These are phyloP conservation scores for Pogonophryne albipinna DNA, from an alignment of 2,797 vertebrate genomes.

Conservation along the genomic window DNA sequence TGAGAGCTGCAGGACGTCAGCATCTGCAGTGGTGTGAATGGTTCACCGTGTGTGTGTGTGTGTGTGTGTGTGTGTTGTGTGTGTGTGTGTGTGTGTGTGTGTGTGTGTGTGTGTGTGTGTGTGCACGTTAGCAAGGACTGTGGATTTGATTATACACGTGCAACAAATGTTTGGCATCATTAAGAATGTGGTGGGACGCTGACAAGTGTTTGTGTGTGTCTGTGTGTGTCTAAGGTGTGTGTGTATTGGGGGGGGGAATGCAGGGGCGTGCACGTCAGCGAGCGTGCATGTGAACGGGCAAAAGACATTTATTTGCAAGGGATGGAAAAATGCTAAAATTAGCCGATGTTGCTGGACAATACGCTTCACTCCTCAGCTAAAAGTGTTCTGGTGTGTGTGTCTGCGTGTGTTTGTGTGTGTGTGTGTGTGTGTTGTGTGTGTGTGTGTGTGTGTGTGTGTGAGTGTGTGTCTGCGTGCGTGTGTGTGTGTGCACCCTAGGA, in stretches of 20 bases:
- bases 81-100: slow-evolving; percentile 8
- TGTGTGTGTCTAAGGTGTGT: slow-evolving; percentile 27
- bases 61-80: slow-evolving; percentile 7
- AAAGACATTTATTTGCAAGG: slow-evolving; percentile 82
- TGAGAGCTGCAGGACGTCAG: slow-evolving; percentile 35
- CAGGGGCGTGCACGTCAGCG: slow-evolving; percentile 18
- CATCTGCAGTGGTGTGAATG: slow-evolving; percentile 27
- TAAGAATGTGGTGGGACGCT: slow-evolving; percentile 48
- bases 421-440: slow-evolving; percentile 37
- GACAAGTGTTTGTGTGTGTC: slow-evolving; percentile 34
- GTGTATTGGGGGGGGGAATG: slow-evolving; percentile 30
- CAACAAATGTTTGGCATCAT: slow-evolving; percentile 31
- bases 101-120: too few relatives aligned
- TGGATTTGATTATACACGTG: background rate
- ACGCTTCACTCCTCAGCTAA: slow-evolving; percentile 62
- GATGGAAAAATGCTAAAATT: slow-evolving; percentile 85
- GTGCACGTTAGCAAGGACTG: too few relatives aligned
- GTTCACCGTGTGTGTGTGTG: slow-evolving; percentile 18
- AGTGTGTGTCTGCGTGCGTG: slow-evolving; percentile 17
- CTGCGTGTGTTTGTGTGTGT: slow-evolving; percentile 44
- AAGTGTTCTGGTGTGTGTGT: slow-evolving; percentile 41
- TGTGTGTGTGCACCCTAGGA: background rate
- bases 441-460: background rate
- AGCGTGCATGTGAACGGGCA: slow-evolving; percentile 59
- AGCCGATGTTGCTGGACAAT: slow-evolving; percentile 86